Evolutionary conservation across 2,797 vertebrate genomes (phyloP).

Genomic region (Bradypodion ventrale): DNA sequence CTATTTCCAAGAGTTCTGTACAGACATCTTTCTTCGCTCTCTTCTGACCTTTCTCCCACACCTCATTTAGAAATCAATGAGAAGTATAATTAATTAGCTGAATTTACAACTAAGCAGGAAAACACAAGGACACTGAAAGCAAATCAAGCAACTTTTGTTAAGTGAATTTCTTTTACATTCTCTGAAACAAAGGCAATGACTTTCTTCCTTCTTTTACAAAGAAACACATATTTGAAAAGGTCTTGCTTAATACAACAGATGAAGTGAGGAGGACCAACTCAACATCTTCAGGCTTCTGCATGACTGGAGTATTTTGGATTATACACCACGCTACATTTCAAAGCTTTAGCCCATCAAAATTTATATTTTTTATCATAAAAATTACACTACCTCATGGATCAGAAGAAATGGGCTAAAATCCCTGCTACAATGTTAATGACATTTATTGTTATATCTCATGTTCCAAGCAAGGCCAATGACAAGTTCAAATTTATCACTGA

Average conservation of each 20-base stretch:
- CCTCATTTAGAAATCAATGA: conserved; percentile 27
- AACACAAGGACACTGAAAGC: conserved; percentile 18
- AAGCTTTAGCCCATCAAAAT: background rate
- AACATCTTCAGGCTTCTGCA: background rate
- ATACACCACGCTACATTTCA: background rate
- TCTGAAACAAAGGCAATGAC: background rate
- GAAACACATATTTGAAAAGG: background rate
- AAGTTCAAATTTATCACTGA: background rate
- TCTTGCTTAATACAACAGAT: background rate
- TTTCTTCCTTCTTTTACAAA: background rate
- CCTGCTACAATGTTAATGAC: background rate
- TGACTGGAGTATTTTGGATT: background rate
- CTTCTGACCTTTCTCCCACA: background rate
- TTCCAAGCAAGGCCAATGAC: background rate
- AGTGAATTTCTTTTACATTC: conserved; percentile 19
- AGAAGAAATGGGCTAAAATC: too few relatives aligned
- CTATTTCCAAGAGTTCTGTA: conserved; percentile 9
- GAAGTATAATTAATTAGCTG: conserved; percentile 21
- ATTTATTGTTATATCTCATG: background rate
- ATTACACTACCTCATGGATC: too few relatives aligned
- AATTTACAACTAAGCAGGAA: conserved; percentile 19
- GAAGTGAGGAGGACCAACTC: background rate
- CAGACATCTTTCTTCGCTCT: background rate
- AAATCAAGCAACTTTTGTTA: conserved; percentile 12
- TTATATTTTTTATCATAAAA: background rate